Base-by-base conservation (phyloP, 2,113 vertebrate genomes). In the Ameiurus melas region DNA sequence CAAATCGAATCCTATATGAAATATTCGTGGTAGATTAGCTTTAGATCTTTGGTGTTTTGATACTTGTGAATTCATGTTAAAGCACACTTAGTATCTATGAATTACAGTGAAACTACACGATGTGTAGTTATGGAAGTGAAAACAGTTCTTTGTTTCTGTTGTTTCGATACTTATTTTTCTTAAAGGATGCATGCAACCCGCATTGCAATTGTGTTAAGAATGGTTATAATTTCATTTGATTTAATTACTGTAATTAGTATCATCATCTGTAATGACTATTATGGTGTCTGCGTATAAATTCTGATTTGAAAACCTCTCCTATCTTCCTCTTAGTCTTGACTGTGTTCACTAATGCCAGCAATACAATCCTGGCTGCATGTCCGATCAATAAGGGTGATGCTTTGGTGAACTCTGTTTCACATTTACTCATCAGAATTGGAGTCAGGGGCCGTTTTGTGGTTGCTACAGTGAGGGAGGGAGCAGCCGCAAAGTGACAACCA, bases 211-310 rank as follows among this genome's bases (percentile, higher is more conserved):
- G 71, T 39, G 39, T 36, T 71, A 70, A 25, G 77, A 36, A 25
- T 27, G 1, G 57, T 83, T 62, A 83, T 60, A 43, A 27, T 82
- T 60, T 36, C 6, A 25, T 62, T 83, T 43, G 39, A 36, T 62
- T 62, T 62, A 82, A 86, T 90, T 88, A 88, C 84, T 39, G 84
- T 86, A 90, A 88, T 90, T 85, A 88, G 53, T 85, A 66, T 55
- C 36, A 19, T 90, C 86, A 57, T 57, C 55, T 19, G 55, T 57
- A 57, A 86, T 86, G 22, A 55, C 86, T 47, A n/a, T 83, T 22
- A 83, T 64, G 80, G 51, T 39, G 77, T 84, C 89, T 30, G 30
- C 55, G 7, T 36, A 16, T 57, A 27, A 58, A 66, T 33, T 43
- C 55, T 22, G 85, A 43, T 43, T 77, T 30, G 78, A 36, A 39